Evolutionary conservation across 2,797 vertebrate genomes (phyloP).

Genomic region (Sebastes nivosus): DNA sequence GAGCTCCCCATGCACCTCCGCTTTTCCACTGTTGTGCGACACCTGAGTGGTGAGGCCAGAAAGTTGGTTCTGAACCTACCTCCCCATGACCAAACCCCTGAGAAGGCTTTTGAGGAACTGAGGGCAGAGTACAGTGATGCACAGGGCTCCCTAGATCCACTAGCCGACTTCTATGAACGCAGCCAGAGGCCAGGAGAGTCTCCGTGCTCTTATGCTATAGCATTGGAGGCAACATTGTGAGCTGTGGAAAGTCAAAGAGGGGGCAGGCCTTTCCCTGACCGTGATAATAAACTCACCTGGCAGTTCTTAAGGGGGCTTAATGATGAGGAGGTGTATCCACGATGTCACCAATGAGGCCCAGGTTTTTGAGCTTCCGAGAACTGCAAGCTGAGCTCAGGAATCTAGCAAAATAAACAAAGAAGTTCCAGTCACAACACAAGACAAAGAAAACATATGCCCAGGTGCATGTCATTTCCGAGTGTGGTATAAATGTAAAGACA

Average conservation of each 20-base stretch:
- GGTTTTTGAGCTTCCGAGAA: conserved; percentile 25
- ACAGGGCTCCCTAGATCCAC: conserved; percentile 32
- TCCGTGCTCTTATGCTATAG: conserved; percentile 44
- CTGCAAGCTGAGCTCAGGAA: conserved; percentile 39
- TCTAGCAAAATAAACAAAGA: conserved; percentile 19
- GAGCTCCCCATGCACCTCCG: too few relatives aligned
- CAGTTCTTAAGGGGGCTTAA: conserved; percentile 39
- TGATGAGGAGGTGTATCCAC: conserved; percentile 34
- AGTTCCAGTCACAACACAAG: conserved; percentile 7
- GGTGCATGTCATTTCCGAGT: not conserved
- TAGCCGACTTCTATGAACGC: conserved; percentile 48
- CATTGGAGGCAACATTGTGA: conserved; percentile 30
- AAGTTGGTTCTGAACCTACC: too few relatives aligned
- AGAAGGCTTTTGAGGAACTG: conserved; percentile 50
- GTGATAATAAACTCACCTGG: conserved; percentile 38
- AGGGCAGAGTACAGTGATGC: conserved; percentile 46
- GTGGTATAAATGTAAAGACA: not conserved
- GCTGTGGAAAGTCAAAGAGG: conserved; percentile 23
- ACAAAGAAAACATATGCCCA: conserved; percentile 7
- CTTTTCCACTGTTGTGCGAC: too few relatives aligned
- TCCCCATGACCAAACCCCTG: conserved; percentile 27
- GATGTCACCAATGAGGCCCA: conserved; percentile 18
- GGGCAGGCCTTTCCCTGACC: conserved; percentile 27
- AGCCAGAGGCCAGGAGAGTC: conserved; percentile 26
- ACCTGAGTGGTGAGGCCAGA: too few relatives aligned